Conservation (phyloP, 2,888 invertebrate species). For the Osmoderma eremita region DNA sequence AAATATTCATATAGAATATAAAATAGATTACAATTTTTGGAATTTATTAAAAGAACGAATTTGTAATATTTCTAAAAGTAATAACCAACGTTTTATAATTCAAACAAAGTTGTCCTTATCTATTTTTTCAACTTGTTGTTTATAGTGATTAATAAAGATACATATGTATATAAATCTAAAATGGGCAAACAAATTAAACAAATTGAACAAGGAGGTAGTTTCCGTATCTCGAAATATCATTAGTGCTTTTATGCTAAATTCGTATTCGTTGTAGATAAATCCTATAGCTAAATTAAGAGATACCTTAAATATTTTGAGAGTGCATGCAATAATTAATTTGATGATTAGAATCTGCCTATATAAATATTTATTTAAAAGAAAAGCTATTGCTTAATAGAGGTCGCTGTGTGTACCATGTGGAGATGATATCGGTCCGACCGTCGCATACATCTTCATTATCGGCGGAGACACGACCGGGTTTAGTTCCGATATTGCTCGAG, state of each 20-base stretch:
- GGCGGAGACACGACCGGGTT: slow-evolving; percentile 20
- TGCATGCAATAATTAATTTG: neutral
- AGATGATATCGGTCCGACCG: neutral
- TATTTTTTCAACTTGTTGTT: too few species aligned
- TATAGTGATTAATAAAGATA: too few species aligned
- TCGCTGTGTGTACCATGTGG: neutral
- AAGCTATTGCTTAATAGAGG: slow-evolving; percentile 8
- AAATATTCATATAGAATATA: too few species aligned
- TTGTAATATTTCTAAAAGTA: too few species aligned
- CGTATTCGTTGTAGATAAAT: too few species aligned
- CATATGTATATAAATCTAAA: too few species aligned
- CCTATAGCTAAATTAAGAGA: neutral
- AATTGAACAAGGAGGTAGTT: too few species aligned
- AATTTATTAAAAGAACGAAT: too few species aligned
- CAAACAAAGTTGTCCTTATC: too few species aligned
- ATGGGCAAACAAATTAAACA: too few species aligned
- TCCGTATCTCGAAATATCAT: neutral
- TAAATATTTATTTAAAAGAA: slow-evolving; percentile 5
- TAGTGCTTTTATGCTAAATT: neutral
- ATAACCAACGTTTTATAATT: too few species aligned
- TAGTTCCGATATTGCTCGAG: slow-evolving; percentile 65
- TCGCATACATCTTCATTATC: slow-evolving; percentile 23
- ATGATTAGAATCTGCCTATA: neutral
- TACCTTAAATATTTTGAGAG: slow-evolving; percentile 11
- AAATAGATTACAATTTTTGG: too few species aligned